A percentile compares a stretch with the other conserved stretches of the same genome.
Evolutionary conservation across 2,113 vertebrate species (phyloP).

Genomic region (Picathartes gymnocephalus): DNA sequence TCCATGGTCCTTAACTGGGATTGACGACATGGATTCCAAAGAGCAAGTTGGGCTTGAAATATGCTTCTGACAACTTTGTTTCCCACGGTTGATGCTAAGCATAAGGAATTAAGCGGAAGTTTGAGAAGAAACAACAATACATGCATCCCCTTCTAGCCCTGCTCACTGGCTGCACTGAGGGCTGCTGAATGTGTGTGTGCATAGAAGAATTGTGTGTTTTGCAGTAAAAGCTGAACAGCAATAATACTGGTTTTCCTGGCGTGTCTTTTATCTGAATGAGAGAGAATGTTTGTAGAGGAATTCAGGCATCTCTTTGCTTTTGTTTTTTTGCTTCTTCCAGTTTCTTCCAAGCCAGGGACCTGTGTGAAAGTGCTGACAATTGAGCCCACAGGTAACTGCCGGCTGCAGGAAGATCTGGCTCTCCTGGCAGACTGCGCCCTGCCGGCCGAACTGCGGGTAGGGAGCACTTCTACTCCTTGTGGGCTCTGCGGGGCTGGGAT

Average conservation of each 20-base stretch:
- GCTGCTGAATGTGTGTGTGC: neutral
- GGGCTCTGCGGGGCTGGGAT: neutral
- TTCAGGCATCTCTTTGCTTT: constrained; percentile 31
- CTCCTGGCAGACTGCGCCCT: constrained; percentile 88
- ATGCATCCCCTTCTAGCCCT: neutral
- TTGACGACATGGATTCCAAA: neutral
- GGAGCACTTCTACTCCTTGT: constrained; percentile 4
- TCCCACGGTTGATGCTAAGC: neutral
- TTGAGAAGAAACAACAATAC: neutral
- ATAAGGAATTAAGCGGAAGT: neutral
- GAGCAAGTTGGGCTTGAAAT: neutral
- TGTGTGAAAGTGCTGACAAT: constrained; percentile 94
- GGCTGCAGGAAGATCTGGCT: constrained; percentile 88
- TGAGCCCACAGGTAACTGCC: constrained; percentile 80
- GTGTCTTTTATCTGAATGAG: neutral
- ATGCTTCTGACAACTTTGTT: neutral
- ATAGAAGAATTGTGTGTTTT: neutral
- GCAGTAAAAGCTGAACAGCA: neutral
- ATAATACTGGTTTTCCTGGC: neutral
- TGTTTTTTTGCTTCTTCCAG: constrained; percentile 63
- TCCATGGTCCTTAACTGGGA: neutral
- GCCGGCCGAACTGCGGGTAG: constrained; percentile 85
- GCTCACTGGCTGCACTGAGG: neutral
- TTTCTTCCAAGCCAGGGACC: constrained; percentile 92
- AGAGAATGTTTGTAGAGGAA: neutral